phyloP scores from a whole-genome alignment of 2,113 vertebrate species.

The Hypanus sabinus region DNA sequence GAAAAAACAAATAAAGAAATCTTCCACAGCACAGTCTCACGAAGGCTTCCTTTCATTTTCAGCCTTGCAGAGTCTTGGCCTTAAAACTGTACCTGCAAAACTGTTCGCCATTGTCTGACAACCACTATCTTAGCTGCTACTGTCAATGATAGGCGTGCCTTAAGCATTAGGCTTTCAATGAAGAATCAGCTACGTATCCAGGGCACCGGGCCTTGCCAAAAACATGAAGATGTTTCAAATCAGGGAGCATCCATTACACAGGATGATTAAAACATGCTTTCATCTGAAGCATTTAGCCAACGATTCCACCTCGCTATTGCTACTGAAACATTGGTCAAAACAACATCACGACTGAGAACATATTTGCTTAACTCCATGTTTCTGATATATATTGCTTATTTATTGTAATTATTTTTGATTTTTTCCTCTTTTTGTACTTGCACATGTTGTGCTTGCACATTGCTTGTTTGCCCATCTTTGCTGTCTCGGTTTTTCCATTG shows the following conservation, averaged over 20 bases:
- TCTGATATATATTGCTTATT: too few species aligned
- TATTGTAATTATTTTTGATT: too few species aligned
- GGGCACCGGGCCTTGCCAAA: not conserved
- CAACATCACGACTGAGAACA: too few species aligned
- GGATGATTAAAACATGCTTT: not conserved
- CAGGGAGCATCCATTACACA: not conserved
- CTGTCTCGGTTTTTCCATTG: too few species aligned
- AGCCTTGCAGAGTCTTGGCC: not conserved
- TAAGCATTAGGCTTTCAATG: not conserved
- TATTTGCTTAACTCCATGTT: too few species aligned
- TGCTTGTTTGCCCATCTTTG: too few species aligned
- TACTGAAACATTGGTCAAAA: too few species aligned
- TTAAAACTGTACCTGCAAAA: conserved; percentile 23
- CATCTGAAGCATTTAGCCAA: too few species aligned
- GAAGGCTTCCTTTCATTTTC: conserved; percentile 4
- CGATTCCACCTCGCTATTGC: too few species aligned
- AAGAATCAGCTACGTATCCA: not conserved
- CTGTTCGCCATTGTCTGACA: conserved; percentile 26
- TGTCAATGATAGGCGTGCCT: not conserved
- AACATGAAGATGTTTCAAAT: not conserved
- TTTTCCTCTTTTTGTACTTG: too few species aligned
- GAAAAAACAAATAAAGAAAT: conserved; percentile 17
- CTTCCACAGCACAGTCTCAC: not conserved
- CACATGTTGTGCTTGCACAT: too few species aligned
- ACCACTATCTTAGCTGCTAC: not conserved